Percentiles rank a stretch among this genome's conserved stretches.
phyloP scores from a whole-genome alignment of 1,140 invertebrate genomes.

The Sweltsa coloradensis region DNA sequence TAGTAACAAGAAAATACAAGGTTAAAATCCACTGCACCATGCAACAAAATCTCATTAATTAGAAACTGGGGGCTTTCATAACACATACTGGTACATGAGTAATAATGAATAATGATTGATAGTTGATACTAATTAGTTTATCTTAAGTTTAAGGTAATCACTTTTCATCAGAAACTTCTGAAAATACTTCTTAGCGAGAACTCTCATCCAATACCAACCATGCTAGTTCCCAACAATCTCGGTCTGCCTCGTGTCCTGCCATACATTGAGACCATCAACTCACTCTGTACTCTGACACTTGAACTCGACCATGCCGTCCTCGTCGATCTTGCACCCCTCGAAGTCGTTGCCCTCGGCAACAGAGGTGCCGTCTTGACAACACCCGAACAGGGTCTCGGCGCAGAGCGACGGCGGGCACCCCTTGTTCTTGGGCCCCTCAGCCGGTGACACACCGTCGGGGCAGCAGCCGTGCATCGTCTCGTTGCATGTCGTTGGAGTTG shows the following conservation, averaged over 20 bases:
- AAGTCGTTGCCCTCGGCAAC: conserved; percentile 67
- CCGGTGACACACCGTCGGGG: conserved; percentile 72
- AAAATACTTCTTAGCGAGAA: too few relatives aligned
- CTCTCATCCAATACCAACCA: too few relatives aligned
- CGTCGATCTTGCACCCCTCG: conserved; percentile 74
- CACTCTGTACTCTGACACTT: conserved; percentile 49
- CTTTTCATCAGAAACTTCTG: too few relatives aligned
- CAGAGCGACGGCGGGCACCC: conserved; percentile 69
- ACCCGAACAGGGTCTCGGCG: conserved; percentile 66
- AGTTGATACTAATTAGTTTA: too few relatives aligned
- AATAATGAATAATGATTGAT: too few relatives aligned
- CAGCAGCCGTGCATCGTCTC: conserved; percentile 84
- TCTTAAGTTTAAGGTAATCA: too few relatives aligned
- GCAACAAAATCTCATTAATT: too few relatives aligned
- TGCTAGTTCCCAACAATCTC: too few relatives aligned
- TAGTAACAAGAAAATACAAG: too few relatives aligned
- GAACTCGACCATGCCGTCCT: too few relatives aligned
- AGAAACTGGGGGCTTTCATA: too few relatives aligned
- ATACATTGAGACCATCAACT: conserved; percentile 17
- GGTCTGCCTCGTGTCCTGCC: background rate
- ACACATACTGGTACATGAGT: too few relatives aligned
- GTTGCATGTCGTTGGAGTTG: conserved; percentile 55
- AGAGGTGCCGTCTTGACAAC: conserved; percentile 71
- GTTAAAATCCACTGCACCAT: background rate
- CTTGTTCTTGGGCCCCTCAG: conserved; percentile 51